Evolutionary conservation across 2,113 vertebrate species (phyloP), one percentile per base, ranked within the genome.

Genomic region (Rhadina sibilatrix): DNA sequence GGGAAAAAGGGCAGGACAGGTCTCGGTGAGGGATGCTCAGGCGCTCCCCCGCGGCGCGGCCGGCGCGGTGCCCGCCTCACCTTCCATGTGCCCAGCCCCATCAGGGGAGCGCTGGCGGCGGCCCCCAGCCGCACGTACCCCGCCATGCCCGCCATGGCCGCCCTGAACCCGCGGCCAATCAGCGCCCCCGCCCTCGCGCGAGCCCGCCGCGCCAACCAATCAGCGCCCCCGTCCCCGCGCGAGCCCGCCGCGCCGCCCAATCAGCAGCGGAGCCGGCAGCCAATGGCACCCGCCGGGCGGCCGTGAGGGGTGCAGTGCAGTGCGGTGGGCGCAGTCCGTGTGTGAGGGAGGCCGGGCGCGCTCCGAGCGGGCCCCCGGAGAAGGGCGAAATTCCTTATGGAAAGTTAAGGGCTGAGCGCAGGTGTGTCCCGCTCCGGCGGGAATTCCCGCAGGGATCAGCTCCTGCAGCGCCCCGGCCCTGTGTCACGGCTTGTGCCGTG

Each of bases 41-140:
- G 2, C 1, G 9, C 27, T 27, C 6, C 12, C 57, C 19, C 40
- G 14, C 18, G 15, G 13, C 35, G 1, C 52, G 52, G 52, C 40
- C 40, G 38, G 14, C 4, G 60, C 35, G 18, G 19, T 20, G 37
- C 37, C 23, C 12, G 5, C 2, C 19, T 52, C 69, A 99, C 99
- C 98, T 99, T 99, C 99, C 99, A 99, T 0, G 99, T 99, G 6
- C 99, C 99, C 59, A 99, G 97, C 18, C 99, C 99, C 42, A 99
- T 4, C 13, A 98, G 88, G 19, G 99, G 99, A 93, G 98, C 97
- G 40, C 93, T 94, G 9, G 96, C 98, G 0, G 97, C 98, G 0
- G 75, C 97, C 30, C 96, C 96, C 11, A 99, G 92, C 75, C 97
- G 97, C 59, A 97, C 66, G 6, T 38, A 89, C 1, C 42, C 79